Percentiles rank a stretch among this genome's conserved stretches.
These are phyloP conservation scores for Oncopodura yosiiana DNA, from an alignment of 1,140 invertebrate species.

Conservation along the genomic window DNA sequence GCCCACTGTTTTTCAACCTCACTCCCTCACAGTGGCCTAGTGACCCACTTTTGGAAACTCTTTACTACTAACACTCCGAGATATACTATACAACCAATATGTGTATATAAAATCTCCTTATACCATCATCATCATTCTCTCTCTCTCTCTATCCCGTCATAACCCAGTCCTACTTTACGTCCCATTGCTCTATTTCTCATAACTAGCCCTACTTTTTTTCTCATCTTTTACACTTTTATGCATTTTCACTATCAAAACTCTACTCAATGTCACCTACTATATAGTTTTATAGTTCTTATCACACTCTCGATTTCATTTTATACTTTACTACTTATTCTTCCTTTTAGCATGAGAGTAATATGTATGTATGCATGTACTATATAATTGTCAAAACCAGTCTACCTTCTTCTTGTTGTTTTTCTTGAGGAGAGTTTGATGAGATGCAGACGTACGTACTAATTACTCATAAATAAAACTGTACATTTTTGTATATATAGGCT, in stretches of 20 bases:
- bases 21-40: slow-evolving; percentile 31
- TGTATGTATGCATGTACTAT: neutral
- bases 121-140: slow-evolving; percentile 3
- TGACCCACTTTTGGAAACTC: slow-evolving; percentile 34
- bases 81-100: too few relatives aligned
- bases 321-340: neutral
- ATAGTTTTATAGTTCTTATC: slow-evolving; percentile 2
- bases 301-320: slow-evolving; percentile 1
- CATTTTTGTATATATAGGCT: too few relatives aligned
- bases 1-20: neutral
- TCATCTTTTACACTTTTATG: slow-evolving; percentile 5
- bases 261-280: slow-evolving; percentile 11
- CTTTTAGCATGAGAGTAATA: neutral
- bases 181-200: slow-evolving; percentile 24
- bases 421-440: too few relatives aligned
- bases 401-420: neutral
- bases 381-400: neutral
- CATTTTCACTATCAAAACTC: slow-evolving; percentile 4
- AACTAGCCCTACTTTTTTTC: slow-evolving; percentile 22
- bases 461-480: too few relatives aligned
- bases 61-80: neutral
- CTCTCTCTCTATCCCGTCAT: slow-evolving; percentile 7
- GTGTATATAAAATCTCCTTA: neutral
- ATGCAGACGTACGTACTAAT: too few relatives aligned
- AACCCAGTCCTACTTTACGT: slow-evolving; percentile 25